These are phyloP conservation scores for Plebejus melissa DNA, from an alignment of 2,888 invertebrate species.

Conservation along the genomic window DNA sequence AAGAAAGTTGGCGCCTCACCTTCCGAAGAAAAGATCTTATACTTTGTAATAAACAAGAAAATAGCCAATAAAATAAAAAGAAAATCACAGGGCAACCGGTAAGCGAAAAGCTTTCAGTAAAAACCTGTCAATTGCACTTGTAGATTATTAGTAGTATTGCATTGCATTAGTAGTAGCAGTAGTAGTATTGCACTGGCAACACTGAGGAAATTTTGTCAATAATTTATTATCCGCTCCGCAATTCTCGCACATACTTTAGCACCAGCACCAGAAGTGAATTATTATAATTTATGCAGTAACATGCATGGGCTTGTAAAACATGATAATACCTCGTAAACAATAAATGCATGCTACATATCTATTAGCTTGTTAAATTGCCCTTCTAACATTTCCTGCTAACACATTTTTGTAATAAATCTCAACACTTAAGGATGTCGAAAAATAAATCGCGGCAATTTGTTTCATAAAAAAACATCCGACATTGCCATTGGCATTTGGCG, in stretches of 20 bases:
- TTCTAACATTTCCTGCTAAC: slow-evolving; percentile 10
- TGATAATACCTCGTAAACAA: slow-evolving; percentile 21
- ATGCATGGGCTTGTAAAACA: slow-evolving; percentile 18
- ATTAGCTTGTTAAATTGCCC: background rate
- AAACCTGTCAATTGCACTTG: slow-evolving; percentile 4
- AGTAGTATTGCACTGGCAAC: background rate
- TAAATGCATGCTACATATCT: slow-evolving; percentile 8
- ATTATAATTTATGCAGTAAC: slow-evolving; percentile 29
- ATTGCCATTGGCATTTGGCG: slow-evolving; percentile 26
- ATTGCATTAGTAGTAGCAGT: too few relatives aligned
- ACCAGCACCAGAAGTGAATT: background rate
- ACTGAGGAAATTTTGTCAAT: background rate
- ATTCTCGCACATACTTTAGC: background rate
- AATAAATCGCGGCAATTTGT: background rate
- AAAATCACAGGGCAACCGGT: slow-evolving; percentile 2
- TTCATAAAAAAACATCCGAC: background rate
- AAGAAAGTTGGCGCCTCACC: slow-evolving; percentile 25
- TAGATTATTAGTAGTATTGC: background rate
- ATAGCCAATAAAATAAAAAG: slow-evolving; percentile 11
- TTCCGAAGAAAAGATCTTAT: slow-evolving; percentile 19
- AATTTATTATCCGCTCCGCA: background rate
- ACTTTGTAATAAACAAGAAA: slow-evolving; percentile 20
- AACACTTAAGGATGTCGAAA: background rate
- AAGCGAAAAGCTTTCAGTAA: slow-evolving; percentile 3
- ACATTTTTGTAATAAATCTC: background rate